phyloP scores from a whole-genome alignment of 2,888 invertebrate genomes.

The Lydus trimaculatus region DNA sequence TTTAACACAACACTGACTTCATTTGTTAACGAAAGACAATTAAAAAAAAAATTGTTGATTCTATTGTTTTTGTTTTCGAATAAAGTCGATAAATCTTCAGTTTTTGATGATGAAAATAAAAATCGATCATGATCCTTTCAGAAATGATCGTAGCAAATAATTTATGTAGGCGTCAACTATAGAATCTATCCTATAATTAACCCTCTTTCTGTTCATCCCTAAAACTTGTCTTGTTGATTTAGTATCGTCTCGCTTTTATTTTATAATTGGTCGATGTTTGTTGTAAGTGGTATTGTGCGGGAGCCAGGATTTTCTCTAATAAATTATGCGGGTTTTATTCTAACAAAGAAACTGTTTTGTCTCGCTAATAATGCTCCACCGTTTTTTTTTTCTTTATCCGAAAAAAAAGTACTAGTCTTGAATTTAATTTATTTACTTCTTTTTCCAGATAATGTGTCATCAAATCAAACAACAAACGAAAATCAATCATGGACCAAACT shows the following conservation, averaged over 20 bases:
- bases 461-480: conserved; percentile 15
- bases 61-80: not conserved
- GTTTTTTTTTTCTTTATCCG: not conserved
- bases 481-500: conserved; percentile 31
- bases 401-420: not conserved
- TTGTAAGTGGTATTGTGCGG: conserved; percentile 36
- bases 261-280: conserved; percentile 40
- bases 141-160: conserved; percentile 6
- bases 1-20: not conserved
- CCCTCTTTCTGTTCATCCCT: conserved; percentile 32
- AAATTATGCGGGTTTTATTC: conserved; percentile 44
- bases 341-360: conserved; percentile 42
- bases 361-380: not conserved
- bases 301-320: conserved; percentile 36
- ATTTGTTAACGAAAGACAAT: not conserved
- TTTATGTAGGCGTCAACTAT: conserved; percentile 33
- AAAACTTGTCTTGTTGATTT: conserved; percentile 37
- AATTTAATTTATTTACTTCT: conserved; percentile 8
- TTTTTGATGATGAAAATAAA: not conserved
- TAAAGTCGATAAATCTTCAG: not conserved
- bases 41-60: not conserved
- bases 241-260: conserved; percentile 37
- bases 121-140: not conserved
- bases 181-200: conserved; percentile 30
- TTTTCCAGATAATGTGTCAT: conserved; percentile 35